Percentiles rank a stretch among this genome's conserved stretches.
Conservation (phyloP, 2,888 invertebrate genomes). For the Lathronympha strigana region DNA sequence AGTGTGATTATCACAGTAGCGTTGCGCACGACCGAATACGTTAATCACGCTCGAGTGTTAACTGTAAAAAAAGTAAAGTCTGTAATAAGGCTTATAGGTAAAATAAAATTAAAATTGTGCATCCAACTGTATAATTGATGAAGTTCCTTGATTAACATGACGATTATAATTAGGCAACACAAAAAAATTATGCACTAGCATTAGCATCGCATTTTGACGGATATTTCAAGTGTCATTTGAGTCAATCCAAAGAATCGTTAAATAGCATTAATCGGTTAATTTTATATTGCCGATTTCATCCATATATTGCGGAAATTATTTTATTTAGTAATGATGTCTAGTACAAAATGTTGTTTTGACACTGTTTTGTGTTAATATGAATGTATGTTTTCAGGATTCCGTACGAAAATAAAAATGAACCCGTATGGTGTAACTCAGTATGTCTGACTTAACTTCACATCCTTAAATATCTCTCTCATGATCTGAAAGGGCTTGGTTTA, state of each 20-base stretch:
- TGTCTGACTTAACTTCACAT: too few species aligned
- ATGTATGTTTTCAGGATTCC: too few species aligned
- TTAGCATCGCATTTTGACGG: constrained; percentile 3
- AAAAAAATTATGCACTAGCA: neutral
- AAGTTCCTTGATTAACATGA: constrained; percentile 23
- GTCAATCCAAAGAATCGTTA: neutral
- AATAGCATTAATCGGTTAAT: neutral
- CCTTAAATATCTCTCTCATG: too few species aligned
- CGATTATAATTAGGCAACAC: constrained; percentile 3
- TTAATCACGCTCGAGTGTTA: constrained; percentile 4
- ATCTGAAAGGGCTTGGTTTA: too few species aligned
- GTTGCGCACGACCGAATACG: constrained; percentile 13
- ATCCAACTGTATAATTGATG: constrained; percentile 19
- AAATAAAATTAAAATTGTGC: constrained; percentile 14
- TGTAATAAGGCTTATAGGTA: constrained; percentile 4
- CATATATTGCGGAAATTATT: neutral
- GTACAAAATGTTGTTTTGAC: too few species aligned
- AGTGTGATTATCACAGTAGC: neutral
- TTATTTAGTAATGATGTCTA: too few species aligned
- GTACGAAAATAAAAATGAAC: too few species aligned
- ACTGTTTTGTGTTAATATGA: too few species aligned
- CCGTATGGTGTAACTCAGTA: too few species aligned
- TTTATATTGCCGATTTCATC: neutral
- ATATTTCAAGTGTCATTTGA: constrained; percentile 1
- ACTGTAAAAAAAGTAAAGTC: neutral